Percentiles rank a stretch among this genome's conserved stretches.
Conservation (phyloP, 2,797 vertebrate species). For the Periparus ater region DNA sequence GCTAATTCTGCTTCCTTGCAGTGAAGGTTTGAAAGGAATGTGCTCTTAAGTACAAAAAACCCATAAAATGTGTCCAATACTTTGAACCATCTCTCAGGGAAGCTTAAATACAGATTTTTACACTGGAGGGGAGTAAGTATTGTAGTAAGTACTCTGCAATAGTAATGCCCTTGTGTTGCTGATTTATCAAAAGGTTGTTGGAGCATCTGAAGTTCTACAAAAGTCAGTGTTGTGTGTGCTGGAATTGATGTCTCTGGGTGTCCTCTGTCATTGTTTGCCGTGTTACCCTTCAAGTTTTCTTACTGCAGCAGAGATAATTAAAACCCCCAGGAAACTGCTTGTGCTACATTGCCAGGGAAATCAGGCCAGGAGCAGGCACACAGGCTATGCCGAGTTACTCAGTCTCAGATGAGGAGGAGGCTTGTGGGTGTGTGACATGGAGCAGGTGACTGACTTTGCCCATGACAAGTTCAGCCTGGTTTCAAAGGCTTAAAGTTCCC, state of each 20-base stretch:
- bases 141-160: not conserved
- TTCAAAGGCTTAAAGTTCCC: not conserved
- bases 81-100: not conserved
- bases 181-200: not conserved
- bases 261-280: not conserved
- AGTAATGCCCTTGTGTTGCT: not conserved
- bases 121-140: not conserved
- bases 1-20: not conserved
- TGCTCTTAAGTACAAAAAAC: not conserved
- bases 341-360: rapidly evolving
- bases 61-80: not conserved
- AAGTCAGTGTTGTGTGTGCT: not conserved
- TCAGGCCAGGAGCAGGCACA: not conserved
- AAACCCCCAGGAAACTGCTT: not conserved
- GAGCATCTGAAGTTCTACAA: not conserved
- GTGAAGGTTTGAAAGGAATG: not conserved
- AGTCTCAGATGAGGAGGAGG: not conserved
- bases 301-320: not conserved
- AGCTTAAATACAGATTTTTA: conserved; percentile 18
- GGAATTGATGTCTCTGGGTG: not conserved
- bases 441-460: not conserved
- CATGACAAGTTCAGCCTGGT: not conserved
- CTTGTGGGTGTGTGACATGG: not conserved
- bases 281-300: not conserved
- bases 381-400: not conserved